Evolutionary conservation across 2,797 vertebrate genomes (phyloP), one percentile per base, ranked within the genome.

Genomic region (Micrastur ruficollis): DNA sequence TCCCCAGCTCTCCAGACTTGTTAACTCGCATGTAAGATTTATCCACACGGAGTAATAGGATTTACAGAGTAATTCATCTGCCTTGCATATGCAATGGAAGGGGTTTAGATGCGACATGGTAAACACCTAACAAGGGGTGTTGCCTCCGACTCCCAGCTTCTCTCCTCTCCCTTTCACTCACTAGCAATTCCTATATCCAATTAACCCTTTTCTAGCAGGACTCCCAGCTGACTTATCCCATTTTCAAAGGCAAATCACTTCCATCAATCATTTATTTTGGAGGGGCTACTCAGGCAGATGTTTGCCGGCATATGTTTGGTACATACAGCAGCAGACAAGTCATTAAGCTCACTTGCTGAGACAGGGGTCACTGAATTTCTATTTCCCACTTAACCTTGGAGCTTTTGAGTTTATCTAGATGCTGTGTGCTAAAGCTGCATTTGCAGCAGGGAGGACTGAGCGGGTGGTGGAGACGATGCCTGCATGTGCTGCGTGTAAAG

Each of bases 11-110:
- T 98, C 94, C 72, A 96, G 96, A 92, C 97, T 97, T 98, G 96
- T 97, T 98, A 98, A 98, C 97, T 96, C 81, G 76, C 91, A 66
- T 96, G 97, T 97, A 89, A 97, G 98, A 97, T 98, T 98, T 98
- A 98, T 98, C 97, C 97, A 95, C 97, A 98, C 3, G 9, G 95
- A 97, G 97, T 97, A 98, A 98, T 97, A 98, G 97, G 98, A 98
- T 98, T 98, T 98, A 98, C 97, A 86, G 94, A 93, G 97, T 97
- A 97, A 98, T 98, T 98, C 97, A 96, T 98, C 98, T 97, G 95
- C 97, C 95, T 98, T 97, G 97, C 96, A 65, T 96, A 92, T 52
- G 79, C n/a, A 16, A 32, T 59, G 91, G 87, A 98, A 98, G 91
- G 91, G 94, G 81, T 98, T 98, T 97, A 97, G 89, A 96, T 82